Evolutionary conservation across 1,140 invertebrate genomes (phyloP), one percentile per base, ranked within the genome.

Genomic region (Scaptomyza montana): DNA sequence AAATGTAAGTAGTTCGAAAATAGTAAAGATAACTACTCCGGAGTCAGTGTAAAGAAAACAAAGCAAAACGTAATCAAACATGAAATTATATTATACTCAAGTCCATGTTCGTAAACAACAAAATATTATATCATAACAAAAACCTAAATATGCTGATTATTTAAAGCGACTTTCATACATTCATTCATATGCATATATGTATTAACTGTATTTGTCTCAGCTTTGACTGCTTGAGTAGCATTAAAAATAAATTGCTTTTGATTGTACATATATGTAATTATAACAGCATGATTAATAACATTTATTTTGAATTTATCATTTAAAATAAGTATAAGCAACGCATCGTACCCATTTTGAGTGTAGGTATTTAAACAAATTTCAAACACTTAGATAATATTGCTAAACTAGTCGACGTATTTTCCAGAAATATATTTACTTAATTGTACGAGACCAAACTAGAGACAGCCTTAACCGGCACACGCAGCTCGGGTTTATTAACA

Each of bases 371-470:
- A 62, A 25, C 47, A 28, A 51, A 51, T 51, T 43, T 41, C 16
- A 39, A 3, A 47, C 12, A 45, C 21, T 25, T 30, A 33, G 53
- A 36, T 21, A 16, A 43, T 43, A 55, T 25, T 21, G 50, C 28
- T 47, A 21, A 43, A 7, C 39, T 54, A 39, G 16, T 68, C n/a
- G 41, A 75, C 65, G 79, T 77, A 61, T 77, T 84, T 84, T 73
- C 80, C 80, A 79, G 76, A 3, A 60, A 49, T 69, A 77, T 69
- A 68, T 84, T 65, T 66, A 73, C 50, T 59, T 75, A 82, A 77
- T 80, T 77, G 66, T 75, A 71, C 63, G 50, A 57, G 53, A 51
- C 62, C 62, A 72, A 65, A 53, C 50, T 66, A 45, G 74, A 66
- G 47, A 53, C 46, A 77, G 43, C 49, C 70, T 50, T 16, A 63